Evolutionary conservation across 2,113 vertebrate species (phyloP).

Genomic region (Microtus montanus): DNA sequence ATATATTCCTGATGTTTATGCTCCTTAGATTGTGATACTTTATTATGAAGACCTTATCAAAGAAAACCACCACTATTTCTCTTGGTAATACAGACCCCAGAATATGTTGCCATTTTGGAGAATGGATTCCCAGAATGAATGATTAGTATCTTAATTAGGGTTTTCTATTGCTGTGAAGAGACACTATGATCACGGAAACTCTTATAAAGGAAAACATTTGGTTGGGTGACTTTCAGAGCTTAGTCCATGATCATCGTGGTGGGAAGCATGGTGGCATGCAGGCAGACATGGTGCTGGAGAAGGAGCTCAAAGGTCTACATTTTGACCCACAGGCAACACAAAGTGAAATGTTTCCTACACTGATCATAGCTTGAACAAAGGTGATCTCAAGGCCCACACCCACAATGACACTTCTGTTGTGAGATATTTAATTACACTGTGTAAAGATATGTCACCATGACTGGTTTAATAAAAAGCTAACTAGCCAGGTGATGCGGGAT

Average conservation of each 20-base stretch:
- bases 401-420: neutral
- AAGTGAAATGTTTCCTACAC: neutral
- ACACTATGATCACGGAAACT: neutral
- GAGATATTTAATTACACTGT: neutral
- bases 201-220: neutral
- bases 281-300: neutral
- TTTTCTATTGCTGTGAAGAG: neutral
- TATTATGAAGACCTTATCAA: neutral
- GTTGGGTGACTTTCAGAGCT: neutral
- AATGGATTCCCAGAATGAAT: constrained; percentile 90
- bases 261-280: neutral
- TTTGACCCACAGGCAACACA: neutral
- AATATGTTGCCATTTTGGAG: constrained; percentile 90
- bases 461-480: neutral
- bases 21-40: neutral
- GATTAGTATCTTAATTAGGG: constrained; percentile 81
- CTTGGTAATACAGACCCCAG: constrained; percentile 89
- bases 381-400: neutral
- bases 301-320: too few relatives aligned
- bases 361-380: neutral
- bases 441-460: neutral
- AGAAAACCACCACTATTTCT: constrained; percentile 78
- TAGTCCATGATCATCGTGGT: neutral
- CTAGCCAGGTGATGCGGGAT: neutral
- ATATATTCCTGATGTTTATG: neutral